A percentile compares a stretch with the other conserved stretches of the same genome.
Evolutionary conservation across 2,797 vertebrate genomes (phyloP).

Genomic region (Sandelia bainsii): DNA sequence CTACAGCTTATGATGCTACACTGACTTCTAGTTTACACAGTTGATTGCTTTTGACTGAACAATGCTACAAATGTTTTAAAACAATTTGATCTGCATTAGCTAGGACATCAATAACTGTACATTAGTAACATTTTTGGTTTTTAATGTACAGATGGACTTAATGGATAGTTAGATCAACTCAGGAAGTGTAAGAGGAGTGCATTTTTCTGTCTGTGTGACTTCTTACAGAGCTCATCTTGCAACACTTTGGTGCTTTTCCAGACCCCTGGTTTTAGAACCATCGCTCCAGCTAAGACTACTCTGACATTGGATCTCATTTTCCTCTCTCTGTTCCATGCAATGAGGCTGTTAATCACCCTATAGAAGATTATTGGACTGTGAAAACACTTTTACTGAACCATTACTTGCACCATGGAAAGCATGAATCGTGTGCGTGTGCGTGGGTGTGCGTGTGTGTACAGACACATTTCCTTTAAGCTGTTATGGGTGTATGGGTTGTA

Average conservation of each 20-base stretch:
- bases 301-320: background rate
- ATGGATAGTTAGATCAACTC: no score
- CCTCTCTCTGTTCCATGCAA: constrained; percentile 20
- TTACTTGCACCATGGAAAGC: constrained; percentile 54
- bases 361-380: constrained; percentile 46
- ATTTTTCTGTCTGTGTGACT: background rate
- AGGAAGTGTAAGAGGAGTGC: background rate
- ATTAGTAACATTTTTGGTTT: no score
- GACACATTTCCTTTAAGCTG: constrained; percentile 41
- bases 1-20: no score
- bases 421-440: constrained; percentile 49
- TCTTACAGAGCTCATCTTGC: background rate
- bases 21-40: no score
- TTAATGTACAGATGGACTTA: no score
- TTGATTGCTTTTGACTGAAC: no score
- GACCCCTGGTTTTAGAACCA: background rate
- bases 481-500: constrained; percentile 5
- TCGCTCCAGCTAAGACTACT: background rate
- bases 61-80: no score
- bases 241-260: background rate
- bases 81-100: no score
- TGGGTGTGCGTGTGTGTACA: background rate
- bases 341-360: constrained; percentile 30
- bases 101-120: no score
- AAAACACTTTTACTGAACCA: constrained; percentile 59